Evolutionary conservation across 2,888 invertebrate genomes (phyloP).

Genomic region (Carpatolechia fugitivella): DNA sequence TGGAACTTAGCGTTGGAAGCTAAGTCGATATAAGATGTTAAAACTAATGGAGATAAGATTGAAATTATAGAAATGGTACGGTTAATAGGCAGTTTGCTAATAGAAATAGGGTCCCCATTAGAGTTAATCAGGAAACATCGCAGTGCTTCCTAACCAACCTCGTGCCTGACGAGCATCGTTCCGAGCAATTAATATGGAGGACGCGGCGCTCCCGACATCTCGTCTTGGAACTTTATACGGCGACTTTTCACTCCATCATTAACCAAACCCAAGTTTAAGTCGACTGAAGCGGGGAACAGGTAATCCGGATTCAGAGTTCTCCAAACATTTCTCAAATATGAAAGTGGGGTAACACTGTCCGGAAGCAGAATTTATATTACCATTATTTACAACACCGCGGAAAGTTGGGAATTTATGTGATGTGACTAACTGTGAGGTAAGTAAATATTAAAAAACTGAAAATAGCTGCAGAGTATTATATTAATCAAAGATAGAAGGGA

Average conservation of each 20-base stretch:
- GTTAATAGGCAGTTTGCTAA: slow-evolving; percentile 19
- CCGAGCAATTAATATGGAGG: slow-evolving; percentile 49
- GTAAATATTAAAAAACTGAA: not conserved
- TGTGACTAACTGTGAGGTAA: not conserved
- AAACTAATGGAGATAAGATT: slow-evolving; percentile 17
- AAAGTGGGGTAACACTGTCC: not conserved
- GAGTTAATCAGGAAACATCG: slow-evolving; percentile 29
- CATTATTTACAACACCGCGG: not conserved
- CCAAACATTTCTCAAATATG: not conserved
- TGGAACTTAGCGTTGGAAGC: not conserved
- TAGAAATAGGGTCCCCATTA: slow-evolving; percentile 23
- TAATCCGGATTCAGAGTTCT: slow-evolving; percentile 32
- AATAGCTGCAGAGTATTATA: not conserved
- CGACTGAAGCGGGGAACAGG: slow-evolving; percentile 25
- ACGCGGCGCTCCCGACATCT: slow-evolving; percentile 30
- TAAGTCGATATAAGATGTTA: slow-evolving; percentile 1
- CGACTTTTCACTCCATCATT: slow-evolving; percentile 29
- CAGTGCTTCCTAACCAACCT: slow-evolving; percentile 30
- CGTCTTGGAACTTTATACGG: slow-evolving; percentile 21
- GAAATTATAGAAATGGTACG: slow-evolving; percentile 24
- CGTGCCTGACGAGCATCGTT: slow-evolving; percentile 20
- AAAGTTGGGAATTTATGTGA: not conserved
- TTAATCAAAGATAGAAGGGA: not conserved
- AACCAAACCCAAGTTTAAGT: slow-evolving; percentile 32
- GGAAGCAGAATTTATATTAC: not conserved